Evolutionary conservation across 2,113 vertebrate species (phyloP).

Genomic region (Heliornis fulica): DNA sequence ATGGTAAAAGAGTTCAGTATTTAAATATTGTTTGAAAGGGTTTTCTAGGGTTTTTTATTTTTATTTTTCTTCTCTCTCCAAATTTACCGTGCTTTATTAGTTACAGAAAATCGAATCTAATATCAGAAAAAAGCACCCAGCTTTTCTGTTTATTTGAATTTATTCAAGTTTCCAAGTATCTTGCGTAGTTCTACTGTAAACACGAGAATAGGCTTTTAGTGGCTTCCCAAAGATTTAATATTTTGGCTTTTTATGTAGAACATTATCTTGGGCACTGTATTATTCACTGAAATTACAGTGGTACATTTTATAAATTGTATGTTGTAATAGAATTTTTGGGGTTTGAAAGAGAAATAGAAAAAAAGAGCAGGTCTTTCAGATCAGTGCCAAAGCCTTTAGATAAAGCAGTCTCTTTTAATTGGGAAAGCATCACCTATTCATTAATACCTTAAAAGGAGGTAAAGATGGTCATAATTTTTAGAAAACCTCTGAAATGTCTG

Average conservation of each 20-base stretch:
- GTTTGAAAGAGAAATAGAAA: not conserved
- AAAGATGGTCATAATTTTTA: not conserved
- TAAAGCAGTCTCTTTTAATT: not conserved
- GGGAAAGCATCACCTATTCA: not conserved
- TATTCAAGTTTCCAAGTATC: not conserved
- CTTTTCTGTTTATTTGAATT: not conserved
- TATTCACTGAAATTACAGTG: not conserved
- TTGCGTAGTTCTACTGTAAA: not conserved
- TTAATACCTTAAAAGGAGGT: not conserved
- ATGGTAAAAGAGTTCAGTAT: not conserved
- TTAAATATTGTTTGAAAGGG: not conserved
- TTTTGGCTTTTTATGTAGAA: fast-evolving
- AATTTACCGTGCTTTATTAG: not conserved
- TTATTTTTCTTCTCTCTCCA: fast-evolving
- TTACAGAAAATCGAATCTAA: not conserved
- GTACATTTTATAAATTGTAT: not conserved
- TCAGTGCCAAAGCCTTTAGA: not conserved
- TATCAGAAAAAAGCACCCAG: not conserved
- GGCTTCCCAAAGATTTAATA: not conserved
- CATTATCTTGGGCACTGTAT: fast-evolving
- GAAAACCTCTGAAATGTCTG: not conserved
- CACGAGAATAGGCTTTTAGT: not conserved
- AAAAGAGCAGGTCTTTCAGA: not conserved
- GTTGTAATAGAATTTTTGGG: not conserved
- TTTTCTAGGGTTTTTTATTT: not conserved